Evolutionary conservation across 37 sponge, comb jelly and placozoan species (phyloP), one percentile per base, ranked within the genome.

Genomic region (Ianthella basta): DNA sequence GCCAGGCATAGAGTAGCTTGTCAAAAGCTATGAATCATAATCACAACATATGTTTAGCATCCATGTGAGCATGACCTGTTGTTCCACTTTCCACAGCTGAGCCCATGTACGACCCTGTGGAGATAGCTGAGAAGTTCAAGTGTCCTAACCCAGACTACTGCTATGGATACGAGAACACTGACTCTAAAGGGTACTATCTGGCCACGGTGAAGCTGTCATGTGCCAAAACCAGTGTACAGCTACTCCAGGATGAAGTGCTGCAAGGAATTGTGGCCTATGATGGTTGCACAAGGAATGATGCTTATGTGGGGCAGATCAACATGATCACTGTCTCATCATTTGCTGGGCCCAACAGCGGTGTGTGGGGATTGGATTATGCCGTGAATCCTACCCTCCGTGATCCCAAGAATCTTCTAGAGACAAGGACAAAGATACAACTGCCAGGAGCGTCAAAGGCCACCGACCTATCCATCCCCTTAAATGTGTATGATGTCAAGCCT

Each of bases 321-420:
- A 30, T 15, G 34, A 80, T 80, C 5, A 57, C 30, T 80, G 81
- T 80, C 40, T 80, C 81, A 55, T 80, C 81, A 2, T 80, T 80
- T 60, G 12, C 60, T 60, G 81, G 81, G 56, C 81, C 81, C 33
- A 21, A 15, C 61, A 59, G 81, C 5, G 59, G 33, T 23, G 61
- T 80, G 37, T 80, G 81, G 81, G 81, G 81, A 29, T 56, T 27
- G 16, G 81, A 80, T 14, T 56, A 27, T 33, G 81, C 81, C 35
- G 0, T 1, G 1, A 15, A 15, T 24, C 20, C 24, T 57, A 32
- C 23, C 3, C 81, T 80, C n/a, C 54, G 60, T 23, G 20, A 18
- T 29, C 16, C 18, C 18, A 27, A 0, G 36, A 29, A 27, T 10
- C 2, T 63, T 6, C 5, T 63, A 10, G 24, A 29, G 27, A 63